A percentile compares a stretch with the other conserved stretches of the same genome.
These are phyloP conservation scores for Lagothrix lagotricha DNA, from an alignment of 2,797 vertebrate species.

Conservation along the genomic window DNA sequence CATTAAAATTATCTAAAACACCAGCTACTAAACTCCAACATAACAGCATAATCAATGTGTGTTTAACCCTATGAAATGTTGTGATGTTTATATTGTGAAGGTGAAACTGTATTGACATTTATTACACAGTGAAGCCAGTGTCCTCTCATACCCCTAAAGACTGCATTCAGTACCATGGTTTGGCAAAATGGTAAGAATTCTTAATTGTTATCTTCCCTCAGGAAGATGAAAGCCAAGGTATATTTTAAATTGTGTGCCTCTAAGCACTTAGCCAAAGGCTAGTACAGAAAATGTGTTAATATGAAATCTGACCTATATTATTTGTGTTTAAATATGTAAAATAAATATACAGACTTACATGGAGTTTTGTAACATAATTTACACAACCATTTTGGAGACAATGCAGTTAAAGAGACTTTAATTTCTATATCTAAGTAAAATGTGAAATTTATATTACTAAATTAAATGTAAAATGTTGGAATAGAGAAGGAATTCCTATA, in stretches of 20 bases:
- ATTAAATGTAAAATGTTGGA: neutral
- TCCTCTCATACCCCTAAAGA: neutral
- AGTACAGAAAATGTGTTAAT: neutral
- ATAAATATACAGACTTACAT: neutral
- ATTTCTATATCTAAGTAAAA: constrained; percentile 22
- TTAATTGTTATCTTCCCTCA: neutral
- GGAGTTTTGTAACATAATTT: neutral
- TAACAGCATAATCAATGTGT: neutral
- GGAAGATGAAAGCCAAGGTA: neutral
- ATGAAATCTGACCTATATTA: neutral
- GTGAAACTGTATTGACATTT: neutral
- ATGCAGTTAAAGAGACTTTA: neutral
- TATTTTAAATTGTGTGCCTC: neutral
- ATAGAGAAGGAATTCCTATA: neutral
- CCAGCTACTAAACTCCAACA: neutral
- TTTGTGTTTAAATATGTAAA: constrained; percentile 34
- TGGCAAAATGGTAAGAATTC: neutral
- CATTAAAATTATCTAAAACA: constrained; percentile 45
- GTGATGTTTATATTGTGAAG: neutral
- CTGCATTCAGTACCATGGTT: neutral
- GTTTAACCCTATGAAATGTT: neutral
- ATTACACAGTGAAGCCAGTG: neutral
- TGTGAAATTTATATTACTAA: neutral
- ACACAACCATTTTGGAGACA: neutral
- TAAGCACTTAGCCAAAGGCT: constrained; percentile 19